Evolutionary conservation across 2,113 vertebrate genomes (phyloP), one percentile per base, ranked within the genome.

Genomic region (Saguinus midas): DNA sequence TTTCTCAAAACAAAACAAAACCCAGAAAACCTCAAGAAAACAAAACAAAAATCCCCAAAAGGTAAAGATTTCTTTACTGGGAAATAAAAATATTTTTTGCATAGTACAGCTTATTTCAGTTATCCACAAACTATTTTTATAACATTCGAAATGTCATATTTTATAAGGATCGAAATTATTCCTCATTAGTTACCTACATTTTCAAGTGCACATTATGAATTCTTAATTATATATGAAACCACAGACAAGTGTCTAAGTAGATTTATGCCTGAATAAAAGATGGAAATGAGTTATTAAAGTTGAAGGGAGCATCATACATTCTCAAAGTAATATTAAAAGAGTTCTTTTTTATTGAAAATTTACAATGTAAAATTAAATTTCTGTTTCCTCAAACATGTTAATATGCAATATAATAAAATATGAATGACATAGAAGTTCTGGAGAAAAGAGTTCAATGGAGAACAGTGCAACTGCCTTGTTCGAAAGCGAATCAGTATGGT

Each of bases 241-340:
- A 76, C 68, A 81, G 29, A 18, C 68, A 93, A 84, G 70, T 96
- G 37, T 20, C 23, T 76, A 70, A 78, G 50, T 84, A 78, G 48
- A 72, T 93, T 89, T 89, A 75, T 6, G 90, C 27, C 70, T 84
- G 50, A 96, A 84, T 87, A 55, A 90, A 93, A 84, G 11, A 32
- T 68, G 29, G 50, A 90, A 89, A 90, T 93, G 27, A 43, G 50
- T 75, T 89, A 35, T 61, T 72, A 90, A 84, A 83, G 43, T 72
- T n/a, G 11, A 90, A 89, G 64, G 58, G 45, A 61, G 10, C 37
- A 83, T 5, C 5, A 58, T 23, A 84, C 11, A 70, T 58, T 89
- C 75, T 84, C 40, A 78, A 52, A 61, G 40, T 83, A 78, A 68
- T 83, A 70, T 93, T 84, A 48, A 84, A 58, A 50, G 32, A 58